Percentiles rank a stretch among this genome's conserved stretches.
These are phyloP conservation scores for Melitaea athalia DNA, from an alignment of 2,888 invertebrate species.

Conservation along the genomic window DNA sequence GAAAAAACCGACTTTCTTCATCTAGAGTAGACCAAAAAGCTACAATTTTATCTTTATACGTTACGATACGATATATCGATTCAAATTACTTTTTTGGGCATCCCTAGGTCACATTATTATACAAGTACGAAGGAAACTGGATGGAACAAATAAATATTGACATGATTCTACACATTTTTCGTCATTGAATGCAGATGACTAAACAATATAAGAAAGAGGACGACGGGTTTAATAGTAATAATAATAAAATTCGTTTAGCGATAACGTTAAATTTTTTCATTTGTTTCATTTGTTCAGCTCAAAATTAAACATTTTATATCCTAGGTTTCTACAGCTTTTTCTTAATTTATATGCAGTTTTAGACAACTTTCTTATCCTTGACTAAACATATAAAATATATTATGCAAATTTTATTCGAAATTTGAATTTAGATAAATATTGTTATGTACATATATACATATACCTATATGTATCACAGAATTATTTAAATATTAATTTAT, in stretches of 20 bases:
- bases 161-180: too few relatives aligned
- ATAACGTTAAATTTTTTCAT: constrained; percentile 14
- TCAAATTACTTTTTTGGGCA: too few relatives aligned
- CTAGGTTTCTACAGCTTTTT: constrained; percentile 27
- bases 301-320: constrained; percentile 2
- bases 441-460: too few relatives aligned
- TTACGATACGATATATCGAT: too few relatives aligned
- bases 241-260: not conserved
- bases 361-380: constrained; percentile 28
- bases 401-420: not conserved
- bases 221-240: not conserved
- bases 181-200: not conserved
- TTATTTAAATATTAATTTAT: too few relatives aligned
- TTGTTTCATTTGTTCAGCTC: constrained; percentile 15
- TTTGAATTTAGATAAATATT: too few relatives aligned
- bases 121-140: too few relatives aligned
- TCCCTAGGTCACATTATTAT: too few relatives aligned
- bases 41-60: too few relatives aligned
- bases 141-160: too few relatives aligned
- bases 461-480: not conserved
- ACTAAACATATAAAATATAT: not conserved
- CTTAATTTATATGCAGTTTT: constrained; percentile 30
- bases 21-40: too few relatives aligned
- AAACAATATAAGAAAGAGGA: not conserved
- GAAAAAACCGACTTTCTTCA: too few relatives aligned